Evolutionary conservation across 2,888 invertebrate genomes (phyloP), one percentile per base, ranked within the genome.

Genomic region (Orchesellides sinensis): DNA sequence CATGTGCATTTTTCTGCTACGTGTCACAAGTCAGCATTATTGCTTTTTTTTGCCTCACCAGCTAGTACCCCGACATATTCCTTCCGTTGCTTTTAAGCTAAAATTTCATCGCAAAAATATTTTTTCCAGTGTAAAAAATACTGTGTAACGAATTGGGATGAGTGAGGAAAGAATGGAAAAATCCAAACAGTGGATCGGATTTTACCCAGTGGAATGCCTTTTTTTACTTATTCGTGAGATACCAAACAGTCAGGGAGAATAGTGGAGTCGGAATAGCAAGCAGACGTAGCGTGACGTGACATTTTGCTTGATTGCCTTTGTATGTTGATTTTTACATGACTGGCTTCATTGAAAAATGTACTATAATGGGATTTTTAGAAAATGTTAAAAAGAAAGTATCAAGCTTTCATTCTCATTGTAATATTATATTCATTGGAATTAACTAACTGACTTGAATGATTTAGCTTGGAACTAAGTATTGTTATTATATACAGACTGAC

Each of bases 1-100:
- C 72, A 61, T 72, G 72, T 72, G 72, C 72, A 72, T 72, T 72
- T 72, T 72, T 72, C 47, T 72, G 72, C 61, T 72, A 72, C 72
- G 72, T 61, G 72, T 61, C 72, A 72, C 72, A 59, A 47, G 47
- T 72, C 72, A 72, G 49, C 72, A 61, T 72, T 72, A 72, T 72
- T 72, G 47, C 59, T 72, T 72, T 52, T n/a, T 72, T 61, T 61
- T 72, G 69, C 45, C 45, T 21, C 47, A 72, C 10, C 14, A 52
- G n/a, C 32, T 47, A 10, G 14, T 1, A 40, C 10, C 40, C 10
- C 40, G n/a, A 40, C 40, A 40, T n/a, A 5, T 5, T 40, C 10
- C 59, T 14, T 27, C 17, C 49, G 17, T 19, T 19, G 25, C 29
- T 45, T 47, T 49, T 29, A 25, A 21, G 17, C 52, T 17, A 21